Percentiles rank a stretch among this genome's conserved stretches.
phyloP scores from a whole-genome alignment of 1,140 invertebrate species.

The Ips typographus region DNA sequence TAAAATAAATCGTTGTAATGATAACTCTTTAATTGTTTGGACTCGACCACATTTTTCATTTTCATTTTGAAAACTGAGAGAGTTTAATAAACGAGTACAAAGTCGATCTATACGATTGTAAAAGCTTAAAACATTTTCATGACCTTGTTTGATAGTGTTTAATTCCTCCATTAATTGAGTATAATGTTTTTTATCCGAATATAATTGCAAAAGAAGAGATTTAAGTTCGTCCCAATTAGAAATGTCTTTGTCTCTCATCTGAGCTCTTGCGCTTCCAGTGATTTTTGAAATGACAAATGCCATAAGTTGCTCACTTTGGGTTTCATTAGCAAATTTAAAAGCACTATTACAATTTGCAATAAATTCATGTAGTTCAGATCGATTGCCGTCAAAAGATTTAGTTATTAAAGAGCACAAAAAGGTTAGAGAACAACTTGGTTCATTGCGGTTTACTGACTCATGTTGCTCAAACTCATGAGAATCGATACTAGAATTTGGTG shows the following conservation, averaged over 20 bases:
- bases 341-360: constrained; percentile 34
- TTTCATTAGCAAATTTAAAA: not conserved
- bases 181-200: too few relatives aligned
- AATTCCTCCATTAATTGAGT: too few relatives aligned
- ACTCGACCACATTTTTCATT: constrained; percentile 15
- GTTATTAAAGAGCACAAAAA: constrained; percentile 25
- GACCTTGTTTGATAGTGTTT: too few relatives aligned
- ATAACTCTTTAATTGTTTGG: constrained; percentile 24
- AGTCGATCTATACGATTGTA: constrained; percentile 18
- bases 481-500: too few relatives aligned
- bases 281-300: too few relatives aligned
- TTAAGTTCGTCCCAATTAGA: too few relatives aligned
- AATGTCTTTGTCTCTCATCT: too few relatives aligned
- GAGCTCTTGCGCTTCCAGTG: too few relatives aligned
- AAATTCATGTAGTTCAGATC: constrained; percentile 28
- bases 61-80: not conserved
- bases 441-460: too few relatives aligned
- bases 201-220: too few relatives aligned
- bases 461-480: too few relatives aligned
- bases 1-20: constrained; percentile 25
- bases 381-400: constrained; percentile 27
- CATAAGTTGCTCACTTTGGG: too few relatives aligned
- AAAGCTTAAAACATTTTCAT: not conserved
- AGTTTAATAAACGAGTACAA: constrained; percentile 14
- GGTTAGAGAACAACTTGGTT: not conserved